Conservation (phyloP, 2,888 invertebrate genomes). For the Drosophila cracens region DNA sequence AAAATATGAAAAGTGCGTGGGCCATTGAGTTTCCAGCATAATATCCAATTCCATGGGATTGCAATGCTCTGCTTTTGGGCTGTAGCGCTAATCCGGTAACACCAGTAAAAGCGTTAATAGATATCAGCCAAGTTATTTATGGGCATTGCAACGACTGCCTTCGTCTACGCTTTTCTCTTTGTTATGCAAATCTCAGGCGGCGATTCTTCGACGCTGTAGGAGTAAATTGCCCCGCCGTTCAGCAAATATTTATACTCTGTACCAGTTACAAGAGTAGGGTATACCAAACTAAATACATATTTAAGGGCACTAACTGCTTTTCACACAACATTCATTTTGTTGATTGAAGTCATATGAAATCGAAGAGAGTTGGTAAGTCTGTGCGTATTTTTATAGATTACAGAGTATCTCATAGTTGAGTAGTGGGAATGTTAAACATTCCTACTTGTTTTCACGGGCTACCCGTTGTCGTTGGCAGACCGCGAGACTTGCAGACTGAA, state of each 20-base stretch:
- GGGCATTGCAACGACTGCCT: conserved; percentile 55
- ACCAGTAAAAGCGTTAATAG: conserved; percentile 81
- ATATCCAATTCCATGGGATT: conserved; percentile 2
- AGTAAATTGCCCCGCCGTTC: conserved; percentile 81
- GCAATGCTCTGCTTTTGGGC: conserved; percentile 18
- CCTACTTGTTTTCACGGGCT: conserved; percentile 47
- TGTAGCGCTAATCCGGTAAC: conserved; percentile 71
- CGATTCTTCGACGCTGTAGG: conserved; percentile 68
- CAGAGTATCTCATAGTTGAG: conserved; percentile 19
- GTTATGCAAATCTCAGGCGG: conserved; percentile 62
- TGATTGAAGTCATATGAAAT: neutral
- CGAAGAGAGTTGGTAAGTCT: neutral
- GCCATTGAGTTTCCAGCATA: conserved; percentile 6
- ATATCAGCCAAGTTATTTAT: conserved; percentile 80
- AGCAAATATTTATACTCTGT: conserved; percentile 69
- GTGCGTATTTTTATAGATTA: neutral
- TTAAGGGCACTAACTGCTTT: neutral
- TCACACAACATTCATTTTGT: neutral
- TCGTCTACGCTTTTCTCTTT: conserved; percentile 52
- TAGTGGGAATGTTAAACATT: conserved; percentile 1
- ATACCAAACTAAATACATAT: neutral
- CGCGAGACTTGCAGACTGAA: conserved; percentile 45
- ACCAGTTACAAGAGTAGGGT: neutral
- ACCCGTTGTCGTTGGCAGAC: conserved; percentile 47
- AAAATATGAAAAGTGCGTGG: conserved; percentile 35